Evolutionary conservation across 2,113 vertebrate species (phyloP), one percentile per base, ranked within the genome.

Genomic region (Anolis sagrei): DNA sequence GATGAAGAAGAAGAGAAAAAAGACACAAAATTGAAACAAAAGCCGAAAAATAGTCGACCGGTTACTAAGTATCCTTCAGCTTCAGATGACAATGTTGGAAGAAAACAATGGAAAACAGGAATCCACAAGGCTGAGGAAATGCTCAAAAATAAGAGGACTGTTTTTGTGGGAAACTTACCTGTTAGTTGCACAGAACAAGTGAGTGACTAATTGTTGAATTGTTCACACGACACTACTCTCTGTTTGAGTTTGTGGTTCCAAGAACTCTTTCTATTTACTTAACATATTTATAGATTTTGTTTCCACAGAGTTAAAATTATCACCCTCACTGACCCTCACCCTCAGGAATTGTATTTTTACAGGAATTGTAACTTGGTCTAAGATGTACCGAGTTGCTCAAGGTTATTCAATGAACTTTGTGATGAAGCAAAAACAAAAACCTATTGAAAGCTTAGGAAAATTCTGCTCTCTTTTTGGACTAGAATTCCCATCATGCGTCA

Each of bases 151-250:
- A 96, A 96, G 84, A 97, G 97, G 85, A 98, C 98, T 0, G 95
- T 99, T 89, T 99, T 99, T 93, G 98, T 99, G 7, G 98, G 98
- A 3, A 99, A 99, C 90, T 92, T 99, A 84, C 98, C 98, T 5
- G 49, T 95, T 81, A 92, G 27, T 69, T 99, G 94, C 91, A 97
- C 95, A 77, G 95, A 94, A 89, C 97, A 98, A 98, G 98, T 98
- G 83, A 1, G 87, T 88, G 1, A 7, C 2, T 1, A 4, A 44
- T 85, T 87, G 72, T 79, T 21, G 77, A 27, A 8, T 1, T 76
- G 44, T 39, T 39, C 19, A 66, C 29, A 4, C 39, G 32, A 5
- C 18, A 19, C 25, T 36, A 2, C 25, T 36, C 16, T 49, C 44
- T 64, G 19, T 44, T 82, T 58, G 58, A 73, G 13, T 1, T 27